Conservation (phyloP, 1,140 invertebrate species). For the Andricus grossulariae region DNA sequence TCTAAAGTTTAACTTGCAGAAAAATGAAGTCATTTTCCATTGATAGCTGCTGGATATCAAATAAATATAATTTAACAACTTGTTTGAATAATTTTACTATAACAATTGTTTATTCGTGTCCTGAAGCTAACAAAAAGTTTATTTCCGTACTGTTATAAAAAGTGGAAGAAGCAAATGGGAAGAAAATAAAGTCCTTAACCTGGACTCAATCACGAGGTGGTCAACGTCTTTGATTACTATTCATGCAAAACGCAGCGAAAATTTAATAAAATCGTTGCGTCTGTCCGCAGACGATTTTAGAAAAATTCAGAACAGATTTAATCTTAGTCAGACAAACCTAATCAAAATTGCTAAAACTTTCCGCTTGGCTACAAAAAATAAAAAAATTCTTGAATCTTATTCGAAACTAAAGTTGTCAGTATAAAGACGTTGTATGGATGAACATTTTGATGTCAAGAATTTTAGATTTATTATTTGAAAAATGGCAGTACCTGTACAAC, state of each 20-base stretch:
- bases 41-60: not conserved
- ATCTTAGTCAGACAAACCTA: not conserved
- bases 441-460: no score
- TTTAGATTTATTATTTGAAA: no score
- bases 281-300: not conserved
- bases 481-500: no score
- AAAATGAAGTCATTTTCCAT: not conserved
- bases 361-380: no score
- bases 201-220: not conserved
- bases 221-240: not conserved
- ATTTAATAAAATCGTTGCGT: not conserved
- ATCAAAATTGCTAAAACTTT: not conserved
- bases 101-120: not conserved
- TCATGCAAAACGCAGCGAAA: not conserved
- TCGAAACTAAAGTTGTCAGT: no score
- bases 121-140: no score
- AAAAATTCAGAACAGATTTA: not conserved
- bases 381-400: no score
- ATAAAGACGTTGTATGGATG: no score
- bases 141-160: not conserved
- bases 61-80: not conserved
- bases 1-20: not conserved
- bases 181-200: not conserved
- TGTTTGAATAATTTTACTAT: not conserved
- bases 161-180: not conserved